Evolutionary conservation across 2,797 vertebrate genomes (phyloP).

Genomic region (Anableps anableps): DNA sequence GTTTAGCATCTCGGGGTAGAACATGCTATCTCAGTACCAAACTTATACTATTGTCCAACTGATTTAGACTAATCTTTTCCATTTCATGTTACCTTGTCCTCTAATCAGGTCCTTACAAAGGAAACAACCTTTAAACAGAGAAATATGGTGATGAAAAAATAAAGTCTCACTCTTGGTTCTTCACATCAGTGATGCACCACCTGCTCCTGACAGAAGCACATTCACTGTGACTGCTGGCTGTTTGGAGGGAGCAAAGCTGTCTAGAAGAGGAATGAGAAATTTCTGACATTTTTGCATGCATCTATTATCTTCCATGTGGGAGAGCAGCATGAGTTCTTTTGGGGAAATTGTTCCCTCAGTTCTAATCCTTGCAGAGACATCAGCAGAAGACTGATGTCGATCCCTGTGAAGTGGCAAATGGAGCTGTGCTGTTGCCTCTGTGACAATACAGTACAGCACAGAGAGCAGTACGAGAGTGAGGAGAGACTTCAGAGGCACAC

Average conservation of each 20-base stretch:
- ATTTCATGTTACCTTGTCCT: constrained; percentile 14
- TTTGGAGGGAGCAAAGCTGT: constrained; percentile 47
- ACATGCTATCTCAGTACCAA: too few relatives aligned
- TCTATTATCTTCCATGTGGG: constrained; percentile 75
- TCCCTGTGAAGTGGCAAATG: constrained; percentile 67
- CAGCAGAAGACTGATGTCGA: constrained; percentile 60
- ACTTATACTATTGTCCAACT: background rate
- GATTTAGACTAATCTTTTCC: background rate
- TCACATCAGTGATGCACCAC: constrained; percentile 57
- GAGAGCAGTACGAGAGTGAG: constrained; percentile 36
- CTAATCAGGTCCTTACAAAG: constrained; percentile 45
- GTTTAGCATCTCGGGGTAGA: too few relatives aligned
- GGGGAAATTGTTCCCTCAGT: constrained; percentile 68
- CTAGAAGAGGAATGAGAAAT: constrained; percentile 68
- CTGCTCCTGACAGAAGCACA: constrained; percentile 56
- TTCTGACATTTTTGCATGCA: constrained; percentile 67
- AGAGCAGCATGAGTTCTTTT: constrained; percentile 65
- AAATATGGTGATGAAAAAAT: background rate
- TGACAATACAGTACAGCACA: constrained; percentile 46
- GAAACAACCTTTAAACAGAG: background rate
- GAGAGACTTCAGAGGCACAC: constrained; percentile 38
- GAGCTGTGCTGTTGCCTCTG: constrained; percentile 56
- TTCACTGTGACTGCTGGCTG: constrained; percentile 48
- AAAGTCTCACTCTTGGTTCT: constrained; percentile 43
- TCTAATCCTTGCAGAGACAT: constrained; percentile 63